Conservation (phyloP, 2,797 vertebrate genomes). For the Heteromormyrus szaboi region DNA sequence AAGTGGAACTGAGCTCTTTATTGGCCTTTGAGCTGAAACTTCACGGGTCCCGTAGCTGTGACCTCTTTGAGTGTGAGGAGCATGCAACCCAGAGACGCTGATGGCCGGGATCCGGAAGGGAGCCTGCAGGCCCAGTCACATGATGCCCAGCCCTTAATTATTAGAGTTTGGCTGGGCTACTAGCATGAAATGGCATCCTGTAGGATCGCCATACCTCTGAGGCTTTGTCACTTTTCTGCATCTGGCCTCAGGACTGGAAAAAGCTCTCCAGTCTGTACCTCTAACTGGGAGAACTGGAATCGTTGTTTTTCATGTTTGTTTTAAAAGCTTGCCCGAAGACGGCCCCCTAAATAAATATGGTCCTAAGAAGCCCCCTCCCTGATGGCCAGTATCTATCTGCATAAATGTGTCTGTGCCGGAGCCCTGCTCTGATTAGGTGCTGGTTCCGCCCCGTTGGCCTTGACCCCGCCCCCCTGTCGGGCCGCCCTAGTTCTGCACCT, state of each 20-base stretch:
- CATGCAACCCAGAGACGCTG: neutral
- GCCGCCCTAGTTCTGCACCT: neutral
- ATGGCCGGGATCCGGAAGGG: neutral
- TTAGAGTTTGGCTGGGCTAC: conserved; percentile 12
- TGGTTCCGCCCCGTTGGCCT: neutral
- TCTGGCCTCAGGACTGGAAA: neutral
- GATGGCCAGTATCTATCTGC: neutral
- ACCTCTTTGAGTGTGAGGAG: neutral
- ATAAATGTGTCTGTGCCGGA: neutral
- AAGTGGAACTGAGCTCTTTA: neutral
- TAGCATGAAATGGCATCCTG: conserved; percentile 9
- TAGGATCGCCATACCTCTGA: neutral
- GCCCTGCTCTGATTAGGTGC: neutral
- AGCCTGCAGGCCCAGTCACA: neutral
- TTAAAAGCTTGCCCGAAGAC: neutral
- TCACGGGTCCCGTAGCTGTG: neutral
- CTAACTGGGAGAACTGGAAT: neutral
- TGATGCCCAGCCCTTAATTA: conserved; percentile 10
- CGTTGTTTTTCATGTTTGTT: neutral
- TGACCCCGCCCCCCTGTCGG: neutral
- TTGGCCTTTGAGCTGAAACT: neutral
- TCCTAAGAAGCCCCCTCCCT: neutral
- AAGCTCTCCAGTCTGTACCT: neutral
- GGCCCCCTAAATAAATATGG: neutral
- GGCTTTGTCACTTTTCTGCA: neutral